phyloP scores from a whole-genome alignment of 2,888 invertebrate species.

The Cyclophora albipunctata region DNA sequence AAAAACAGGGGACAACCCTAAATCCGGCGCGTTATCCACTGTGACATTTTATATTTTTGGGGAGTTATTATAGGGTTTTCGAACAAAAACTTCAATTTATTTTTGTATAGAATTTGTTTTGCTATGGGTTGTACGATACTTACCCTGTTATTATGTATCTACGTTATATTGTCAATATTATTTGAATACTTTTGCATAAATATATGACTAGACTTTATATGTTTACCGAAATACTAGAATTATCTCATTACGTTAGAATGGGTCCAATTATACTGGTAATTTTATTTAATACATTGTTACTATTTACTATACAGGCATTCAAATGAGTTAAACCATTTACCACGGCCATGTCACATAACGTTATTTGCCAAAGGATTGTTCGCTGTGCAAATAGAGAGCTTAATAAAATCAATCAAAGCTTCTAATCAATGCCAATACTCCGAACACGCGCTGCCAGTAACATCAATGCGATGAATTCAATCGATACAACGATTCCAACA shows the following conservation, averaged over 20 bases:
- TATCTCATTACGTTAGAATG: no score
- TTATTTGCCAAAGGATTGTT: slow-evolving; percentile 6
- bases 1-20: slow-evolving; percentile 69
- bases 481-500: slow-evolving; percentile 42
- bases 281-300: no score
- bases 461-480: slow-evolving; percentile 56
- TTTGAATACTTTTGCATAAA: no score
- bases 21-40: slow-evolving; percentile 44
- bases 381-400: slow-evolving; percentile 11
- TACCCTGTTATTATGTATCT: neutral
- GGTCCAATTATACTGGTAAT: no score
- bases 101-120: slow-evolving; percentile 11
- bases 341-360: neutral
- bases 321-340: no score
- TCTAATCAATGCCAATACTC: slow-evolving; percentile 44
- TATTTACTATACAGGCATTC: no score
- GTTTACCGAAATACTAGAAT: no score
- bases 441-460: slow-evolving; percentile 42
- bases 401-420: slow-evolving; percentile 10
- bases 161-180: no score
- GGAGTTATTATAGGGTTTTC: slow-evolving; percentile 46
- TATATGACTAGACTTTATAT: no score
- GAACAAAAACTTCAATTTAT: slow-evolving; percentile 24
- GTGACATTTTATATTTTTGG: slow-evolving; percentile 65
- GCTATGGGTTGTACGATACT: neutral